phyloP scores from a whole-genome alignment of 2,888 invertebrate genomes.

The Mythimna impura region DNA sequence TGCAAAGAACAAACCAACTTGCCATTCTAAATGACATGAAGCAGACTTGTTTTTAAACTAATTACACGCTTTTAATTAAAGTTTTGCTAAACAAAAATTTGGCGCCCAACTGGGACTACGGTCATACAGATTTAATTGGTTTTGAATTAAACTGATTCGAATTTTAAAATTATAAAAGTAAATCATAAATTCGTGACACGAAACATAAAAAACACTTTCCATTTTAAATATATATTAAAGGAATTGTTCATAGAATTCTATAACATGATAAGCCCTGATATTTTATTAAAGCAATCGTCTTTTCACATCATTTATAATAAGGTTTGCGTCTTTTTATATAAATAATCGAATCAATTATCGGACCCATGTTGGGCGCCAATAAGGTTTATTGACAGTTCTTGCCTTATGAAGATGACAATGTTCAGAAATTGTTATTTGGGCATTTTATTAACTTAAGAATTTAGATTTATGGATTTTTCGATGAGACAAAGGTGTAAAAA shows the following conservation, averaged over 20 bases:
- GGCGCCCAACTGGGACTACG: slow-evolving; percentile 37
- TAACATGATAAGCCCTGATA: neutral
- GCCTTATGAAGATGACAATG: neutral
- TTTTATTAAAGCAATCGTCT: slow-evolving; percentile 31
- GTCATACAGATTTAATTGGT: too few species aligned
- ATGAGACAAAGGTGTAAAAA: neutral
- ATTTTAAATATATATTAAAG: too few species aligned
- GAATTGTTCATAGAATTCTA: too few species aligned
- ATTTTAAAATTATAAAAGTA: too few species aligned
- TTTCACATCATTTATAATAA: slow-evolving; percentile 34
- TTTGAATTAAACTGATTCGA: too few species aligned
- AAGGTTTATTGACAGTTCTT: slow-evolving; percentile 40
- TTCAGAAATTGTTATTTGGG: neutral
- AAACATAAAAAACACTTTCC: too few species aligned
- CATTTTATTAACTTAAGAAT: neutral
- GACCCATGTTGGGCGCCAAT: slow-evolving; percentile 55
- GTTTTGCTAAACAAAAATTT: slow-evolving; percentile 17
- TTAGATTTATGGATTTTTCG: neutral
- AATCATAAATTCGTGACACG: too few species aligned
- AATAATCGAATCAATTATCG: slow-evolving; percentile 48
- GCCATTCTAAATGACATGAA: too few species aligned
- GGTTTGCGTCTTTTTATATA: slow-evolving; percentile 32
- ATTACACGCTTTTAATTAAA: neutral
- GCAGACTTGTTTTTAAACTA: too few species aligned
- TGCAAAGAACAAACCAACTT: too few species aligned